Conservation (phyloP, 2,113 vertebrate species). For the Onychorhynchus coronatus region DNA sequence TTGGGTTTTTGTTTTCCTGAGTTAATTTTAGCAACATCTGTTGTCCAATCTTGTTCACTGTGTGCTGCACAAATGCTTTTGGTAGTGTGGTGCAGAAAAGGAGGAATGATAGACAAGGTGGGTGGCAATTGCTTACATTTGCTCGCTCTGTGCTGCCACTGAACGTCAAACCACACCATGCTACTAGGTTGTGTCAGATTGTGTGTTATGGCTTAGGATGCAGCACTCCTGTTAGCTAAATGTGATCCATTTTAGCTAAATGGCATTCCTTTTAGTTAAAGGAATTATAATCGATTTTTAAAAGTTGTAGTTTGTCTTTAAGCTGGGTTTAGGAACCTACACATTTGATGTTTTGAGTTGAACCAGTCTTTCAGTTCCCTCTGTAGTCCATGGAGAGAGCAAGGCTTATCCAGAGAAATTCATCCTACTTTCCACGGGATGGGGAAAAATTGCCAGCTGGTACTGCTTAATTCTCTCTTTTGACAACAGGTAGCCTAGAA, state of each 20-base stretch:
- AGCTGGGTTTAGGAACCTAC: neutral
- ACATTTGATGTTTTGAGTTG: neutral
- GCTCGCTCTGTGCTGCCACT: neutral
- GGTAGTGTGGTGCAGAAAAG: neutral
- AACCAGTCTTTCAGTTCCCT: neutral
- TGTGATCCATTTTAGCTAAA: neutral
- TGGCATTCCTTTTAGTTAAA: neutral
- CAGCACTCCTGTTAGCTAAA: neutral
- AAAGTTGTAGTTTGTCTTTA: neutral
- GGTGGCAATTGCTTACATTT: constrained; percentile 30
- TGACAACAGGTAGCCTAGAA: neutral
- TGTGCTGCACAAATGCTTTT: constrained; percentile 11
- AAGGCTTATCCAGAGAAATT: neutral
- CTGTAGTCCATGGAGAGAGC: neutral
- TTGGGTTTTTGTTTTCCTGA: neutral
- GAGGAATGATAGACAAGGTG: constrained; percentile 25
- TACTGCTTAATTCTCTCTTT: neutral
- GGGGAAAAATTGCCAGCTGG: neutral
- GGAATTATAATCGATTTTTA: neutral
- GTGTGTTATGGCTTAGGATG: neutral
- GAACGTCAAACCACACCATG: neutral
- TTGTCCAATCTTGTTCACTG: neutral
- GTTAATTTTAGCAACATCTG: constrained; percentile 35
- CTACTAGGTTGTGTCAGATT: neutral
- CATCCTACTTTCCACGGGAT: neutral